Evolutionary conservation across 30 jellyfish, hydroid and myxozoan genomes (phyloP), one percentile per base, ranked within the genome.

Genomic region (Nemopilema nomurai): DNA sequence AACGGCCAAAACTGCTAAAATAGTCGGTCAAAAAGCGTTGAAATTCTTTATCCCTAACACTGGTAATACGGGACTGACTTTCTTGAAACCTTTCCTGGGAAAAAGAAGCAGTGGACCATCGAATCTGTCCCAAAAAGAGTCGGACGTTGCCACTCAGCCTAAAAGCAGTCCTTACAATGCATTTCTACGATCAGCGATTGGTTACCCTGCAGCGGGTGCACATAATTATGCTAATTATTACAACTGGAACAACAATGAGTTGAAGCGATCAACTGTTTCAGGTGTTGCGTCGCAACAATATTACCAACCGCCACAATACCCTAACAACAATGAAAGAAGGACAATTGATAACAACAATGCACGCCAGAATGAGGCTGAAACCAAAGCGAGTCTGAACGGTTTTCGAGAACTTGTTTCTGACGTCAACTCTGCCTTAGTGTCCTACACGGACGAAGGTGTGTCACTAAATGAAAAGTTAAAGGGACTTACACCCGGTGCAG

Each of bases 341-440:
- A 70, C 85, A 1, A 30, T 82, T 18, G 67, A 71, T 52, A 28
- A 32, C 31, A 52, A 81, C 1, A 30, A 51, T 67, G 77, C 76
- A 1, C 33, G 33, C 17, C 21, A 9, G n/a, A 22, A 51, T 41
- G 90, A 65, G 18, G 62, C 63, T 8, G 57, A 41, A 3, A 41
- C 57, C 6, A 82, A 82, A 52, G 75, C 26, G 72, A 71, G 91
- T 62, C 75, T 82, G 83, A 29, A 82, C 23, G 80, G 53, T 18
- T 82, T 82, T 57, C 78, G 71, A 13, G 62, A 62, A 22, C n/a
- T 82, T 57, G 63, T 82, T 51, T 50, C 91, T 0, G 73, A 70
- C 26, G 91, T 82, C 33, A 85, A 82, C 63, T 82, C 91, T 0
- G 91, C 91, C 16, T 62, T 82, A 0, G 71, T 82, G 18, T 82